Evolutionary conservation across 2,888 invertebrate species (phyloP), one percentile per base, ranked within the genome.

Genomic region (Tridacna crocea): DNA sequence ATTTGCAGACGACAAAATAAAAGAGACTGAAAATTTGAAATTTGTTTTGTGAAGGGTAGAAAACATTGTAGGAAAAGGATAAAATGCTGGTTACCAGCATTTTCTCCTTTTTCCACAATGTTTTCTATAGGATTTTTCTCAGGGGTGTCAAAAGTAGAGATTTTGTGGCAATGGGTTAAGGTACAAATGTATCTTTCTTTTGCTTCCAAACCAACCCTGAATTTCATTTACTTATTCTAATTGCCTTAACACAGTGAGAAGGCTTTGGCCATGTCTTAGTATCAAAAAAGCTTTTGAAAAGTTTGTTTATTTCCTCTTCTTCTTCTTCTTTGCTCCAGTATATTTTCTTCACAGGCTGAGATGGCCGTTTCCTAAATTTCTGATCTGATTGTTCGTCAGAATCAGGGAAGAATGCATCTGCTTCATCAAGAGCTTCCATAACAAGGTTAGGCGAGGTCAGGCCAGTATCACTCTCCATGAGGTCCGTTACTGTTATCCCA

Each of bases 201-300:
- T 58, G 19, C 22, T 58, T 51, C 8, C 26, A 58, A 27, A 73
- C 58, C 10, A n/a, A 13, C 36, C 36, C 36, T 36, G 36, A 36
- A 36, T 36, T 4, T 36, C 36, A 4, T 58, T 73, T 15, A n/a
- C 73, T 73, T 36, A 13, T 58, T n/a, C 2, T 1, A 11, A 73
- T 73, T 55, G 73, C 73, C 27, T 73, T 73, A 15, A 58, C 19
- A 73, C 73, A 73, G 19, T 58, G 19, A 51, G 17, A 11, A n/a
- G 73, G 73, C 19, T 51, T 73, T 13, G 73, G 73, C 36, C 73
- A 15, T 58, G 12, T 58, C 55, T 72, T 46, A n/a, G 70, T n/a
- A 72, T 72, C 51, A 72, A 47, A 48, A 72, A 72, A 70, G n/a
- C 70, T 46, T 70, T 70, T 70, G 48, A 70, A 70, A 46, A 70